Evolutionary conservation across 1,140 invertebrate species (phyloP).

Genomic region (Lasaia peninsularis): DNA sequence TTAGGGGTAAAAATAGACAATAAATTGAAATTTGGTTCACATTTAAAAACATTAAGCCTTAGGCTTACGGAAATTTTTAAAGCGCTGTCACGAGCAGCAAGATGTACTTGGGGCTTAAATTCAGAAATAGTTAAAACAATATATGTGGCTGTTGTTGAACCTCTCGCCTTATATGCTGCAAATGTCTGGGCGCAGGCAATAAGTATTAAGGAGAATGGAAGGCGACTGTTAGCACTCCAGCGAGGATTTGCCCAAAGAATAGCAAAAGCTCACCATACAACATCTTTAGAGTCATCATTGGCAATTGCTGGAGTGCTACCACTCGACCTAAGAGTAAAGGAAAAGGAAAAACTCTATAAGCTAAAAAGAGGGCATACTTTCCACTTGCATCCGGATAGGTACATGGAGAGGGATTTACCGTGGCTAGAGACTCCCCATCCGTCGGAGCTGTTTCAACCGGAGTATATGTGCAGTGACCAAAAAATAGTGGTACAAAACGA

Average conservation of each 20-base stretch:
- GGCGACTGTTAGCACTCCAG: not conserved
- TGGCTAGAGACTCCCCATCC: not conserved
- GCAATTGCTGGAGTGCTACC: not conserved
- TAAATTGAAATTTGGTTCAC: not conserved
- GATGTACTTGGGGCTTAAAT: conserved; percentile 5
- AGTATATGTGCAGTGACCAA: not conserved
- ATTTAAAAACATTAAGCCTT: not conserved
- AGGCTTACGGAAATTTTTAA: not conserved
- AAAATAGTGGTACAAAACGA: not conserved
- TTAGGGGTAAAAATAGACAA: not conserved
- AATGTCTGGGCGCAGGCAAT: conserved; percentile 5
- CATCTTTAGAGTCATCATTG: not conserved
- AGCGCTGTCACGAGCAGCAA: not conserved
- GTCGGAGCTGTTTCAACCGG: not conserved
- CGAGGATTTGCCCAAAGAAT: conserved; percentile 5
- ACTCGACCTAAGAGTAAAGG: not conserved
- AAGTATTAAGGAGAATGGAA: not conserved
- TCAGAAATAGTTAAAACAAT: not conserved
- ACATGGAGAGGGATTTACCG: not conserved
- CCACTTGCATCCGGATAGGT: not conserved
- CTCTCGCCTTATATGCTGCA: conserved; percentile 2
- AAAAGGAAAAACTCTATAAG: not conserved
- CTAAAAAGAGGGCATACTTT: conserved; percentile 4
- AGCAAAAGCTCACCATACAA: not conserved
- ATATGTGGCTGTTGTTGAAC: not conserved